phyloP scores from a whole-genome alignment of 2,797 vertebrate species.

The Gymnoscopelus microlampas region DNA sequence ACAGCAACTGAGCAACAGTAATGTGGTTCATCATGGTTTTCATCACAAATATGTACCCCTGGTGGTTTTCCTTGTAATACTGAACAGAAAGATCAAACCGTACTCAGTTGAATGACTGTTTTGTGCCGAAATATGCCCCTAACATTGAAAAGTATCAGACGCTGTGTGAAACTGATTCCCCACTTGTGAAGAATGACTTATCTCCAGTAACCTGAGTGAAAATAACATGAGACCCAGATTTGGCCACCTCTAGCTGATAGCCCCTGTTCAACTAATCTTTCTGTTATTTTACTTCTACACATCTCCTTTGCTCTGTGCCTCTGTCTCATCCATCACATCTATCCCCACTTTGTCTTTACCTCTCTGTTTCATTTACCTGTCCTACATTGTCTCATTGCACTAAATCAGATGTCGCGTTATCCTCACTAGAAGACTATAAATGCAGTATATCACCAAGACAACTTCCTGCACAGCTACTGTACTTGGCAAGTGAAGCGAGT shows the following conservation, averaged over 20 bases:
- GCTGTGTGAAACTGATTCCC: not conserved
- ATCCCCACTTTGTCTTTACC: not conserved
- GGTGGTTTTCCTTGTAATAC: conserved; percentile 28
- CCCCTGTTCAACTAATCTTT: not conserved
- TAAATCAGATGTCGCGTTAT: too few relatives aligned
- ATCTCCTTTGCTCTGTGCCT: not conserved
- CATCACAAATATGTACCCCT: conserved; percentile 37
- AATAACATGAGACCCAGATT: not conserved
- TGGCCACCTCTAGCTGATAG: not conserved
- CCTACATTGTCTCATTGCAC: too few relatives aligned
- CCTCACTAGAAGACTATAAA: too few relatives aligned
- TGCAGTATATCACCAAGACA: too few relatives aligned
- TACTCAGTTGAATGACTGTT: not conserved
- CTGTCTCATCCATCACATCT: not conserved
- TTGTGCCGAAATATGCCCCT: not conserved
- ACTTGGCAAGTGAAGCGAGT: not conserved
- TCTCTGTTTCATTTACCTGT: not conserved
- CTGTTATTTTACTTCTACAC: not conserved
- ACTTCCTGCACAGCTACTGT: not conserved
- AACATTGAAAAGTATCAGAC: conserved; percentile 11
- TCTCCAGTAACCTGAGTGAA: not conserved
- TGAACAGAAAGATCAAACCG: conserved; percentile 9
- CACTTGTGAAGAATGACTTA: not conserved
- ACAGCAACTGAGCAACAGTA: conserved; percentile 31
- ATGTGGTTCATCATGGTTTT: conserved; percentile 43